Evolutionary conservation across 2,113 vertebrate genomes (phyloP).

Genomic region (Sceloporus tristichus): DNA sequence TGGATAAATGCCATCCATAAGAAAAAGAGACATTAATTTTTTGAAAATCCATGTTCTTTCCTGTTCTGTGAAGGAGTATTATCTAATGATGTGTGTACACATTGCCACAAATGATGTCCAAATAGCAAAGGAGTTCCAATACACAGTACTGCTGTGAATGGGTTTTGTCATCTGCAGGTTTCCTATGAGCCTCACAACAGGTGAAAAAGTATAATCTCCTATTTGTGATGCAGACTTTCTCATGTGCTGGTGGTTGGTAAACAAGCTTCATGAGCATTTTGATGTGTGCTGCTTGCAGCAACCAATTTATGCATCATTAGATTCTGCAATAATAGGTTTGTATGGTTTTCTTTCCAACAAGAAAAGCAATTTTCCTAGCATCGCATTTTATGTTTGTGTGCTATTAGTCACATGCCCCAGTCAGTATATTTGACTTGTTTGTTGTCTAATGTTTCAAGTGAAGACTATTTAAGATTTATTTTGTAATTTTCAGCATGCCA

Average conservation of each 20-base stretch:
- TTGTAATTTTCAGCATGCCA: slow-evolving; percentile 71
- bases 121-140: not conserved
- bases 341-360: slow-evolving; percentile 56
- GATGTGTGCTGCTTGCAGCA: slow-evolving; percentile 42
- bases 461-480: slow-evolving; percentile 75
- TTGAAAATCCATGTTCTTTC: not conserved
- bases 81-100: not conserved
- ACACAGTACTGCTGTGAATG: not conserved
- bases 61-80: not conserved
- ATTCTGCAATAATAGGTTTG: slow-evolving; percentile 61
- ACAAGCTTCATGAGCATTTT: slow-evolving; percentile 52
- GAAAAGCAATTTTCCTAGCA: slow-evolving; percentile 58
- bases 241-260: slow-evolving; percentile 45
- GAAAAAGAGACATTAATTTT: not conserved
- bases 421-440: slow-evolving; percentile 69
- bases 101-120: not conserved
- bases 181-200: not conserved
- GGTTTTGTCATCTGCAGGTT: not conserved
- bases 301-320: slow-evolving; percentile 50
- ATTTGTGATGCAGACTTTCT: slow-evolving; percentile 12
- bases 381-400: slow-evolving; percentile 50
- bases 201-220: not conserved
- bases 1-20: not conserved
- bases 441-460: slow-evolving; percentile 64
- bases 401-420: slow-evolving; percentile 64